A percentile compares a stretch with the other conserved stretches of the same genome.
These are phyloP conservation scores for Synergus gifuensis DNA, from an alignment of 2,888 invertebrate genomes.

Conservation along the genomic window DNA sequence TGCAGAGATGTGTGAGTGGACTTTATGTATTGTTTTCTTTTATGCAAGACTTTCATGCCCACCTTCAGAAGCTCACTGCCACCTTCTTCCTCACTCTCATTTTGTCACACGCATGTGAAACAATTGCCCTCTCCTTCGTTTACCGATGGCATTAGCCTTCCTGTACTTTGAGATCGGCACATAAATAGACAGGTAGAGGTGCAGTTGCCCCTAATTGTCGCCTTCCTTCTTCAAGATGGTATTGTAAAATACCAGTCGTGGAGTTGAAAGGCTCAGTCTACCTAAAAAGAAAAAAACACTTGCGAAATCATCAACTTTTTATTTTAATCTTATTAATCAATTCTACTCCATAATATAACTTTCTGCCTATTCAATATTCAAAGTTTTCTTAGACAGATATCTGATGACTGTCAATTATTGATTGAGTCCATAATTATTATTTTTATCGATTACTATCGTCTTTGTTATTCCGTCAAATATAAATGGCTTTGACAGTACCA, in stretches of 20 bases:
- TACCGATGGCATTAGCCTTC: conserved; percentile 55
- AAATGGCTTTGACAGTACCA: not conserved
- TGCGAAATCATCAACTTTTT: conserved; percentile 12
- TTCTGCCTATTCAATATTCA: not conserved
- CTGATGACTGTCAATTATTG: conserved; percentile 11
- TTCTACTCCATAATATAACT: not conserved
- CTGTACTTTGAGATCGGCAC: conserved; percentile 48
- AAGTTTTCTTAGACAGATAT: not conserved
- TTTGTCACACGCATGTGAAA: conserved; percentile 56
- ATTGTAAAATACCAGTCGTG: conserved; percentile 13
- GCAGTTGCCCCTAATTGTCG: conserved; percentile 74
- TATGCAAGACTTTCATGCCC: conserved; percentile 47
- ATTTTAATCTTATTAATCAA: not conserved
- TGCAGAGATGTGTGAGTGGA: not conserved
- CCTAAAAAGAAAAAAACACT: not conserved
- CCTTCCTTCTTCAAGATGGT: conserved; percentile 65
- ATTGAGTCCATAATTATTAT: not conserved
- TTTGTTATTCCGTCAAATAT: not conserved
- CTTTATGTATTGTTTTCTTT: conserved; percentile 28
- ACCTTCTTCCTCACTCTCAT: conserved; percentile 61
- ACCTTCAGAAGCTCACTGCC: conserved; percentile 46
- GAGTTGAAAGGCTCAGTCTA: not conserved
- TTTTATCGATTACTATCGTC: conserved; percentile 4
- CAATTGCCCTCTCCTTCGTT: conserved; percentile 55
- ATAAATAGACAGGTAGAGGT: conserved; percentile 63